Evolutionary conservation across 53 echinoderm and acorn worm genomes (phyloP).

Genomic region (Stichopus horrens): DNA sequence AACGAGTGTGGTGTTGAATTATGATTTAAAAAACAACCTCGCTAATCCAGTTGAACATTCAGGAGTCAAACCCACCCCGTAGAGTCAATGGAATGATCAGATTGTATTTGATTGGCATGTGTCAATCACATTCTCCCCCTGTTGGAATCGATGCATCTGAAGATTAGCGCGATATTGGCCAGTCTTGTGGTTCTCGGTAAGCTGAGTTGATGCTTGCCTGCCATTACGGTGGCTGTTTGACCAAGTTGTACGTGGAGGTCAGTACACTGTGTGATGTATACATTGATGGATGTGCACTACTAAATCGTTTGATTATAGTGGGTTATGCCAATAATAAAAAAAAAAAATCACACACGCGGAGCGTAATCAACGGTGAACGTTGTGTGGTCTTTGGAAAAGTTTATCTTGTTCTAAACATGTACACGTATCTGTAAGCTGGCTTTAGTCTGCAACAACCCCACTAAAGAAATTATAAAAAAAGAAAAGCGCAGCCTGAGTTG

Average conservation of each 20-base stretch:
- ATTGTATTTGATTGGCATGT: conserved; percentile 22
- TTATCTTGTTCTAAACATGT: not conserved
- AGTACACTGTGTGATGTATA: not conserved
- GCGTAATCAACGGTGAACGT: conserved; percentile 15
- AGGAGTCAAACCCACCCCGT: not conserved
- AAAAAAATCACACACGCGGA: not conserved
- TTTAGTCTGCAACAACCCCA: not conserved
- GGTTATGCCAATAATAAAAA: conserved; percentile 9
- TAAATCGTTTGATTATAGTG: not conserved
- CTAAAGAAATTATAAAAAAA: too few species aligned
- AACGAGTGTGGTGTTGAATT: not conserved
- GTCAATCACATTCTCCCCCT: conserved; percentile 29
- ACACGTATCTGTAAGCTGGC: not conserved
- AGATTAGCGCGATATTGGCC: conserved; percentile 16
- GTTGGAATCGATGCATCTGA: conserved; percentile 34
- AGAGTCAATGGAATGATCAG: conserved; percentile 32
- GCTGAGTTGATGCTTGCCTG: not conserved
- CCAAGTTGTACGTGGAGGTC: conserved; percentile 18
- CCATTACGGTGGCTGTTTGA: not conserved
- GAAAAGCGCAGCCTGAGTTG: too few species aligned
- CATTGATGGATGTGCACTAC: not conserved
- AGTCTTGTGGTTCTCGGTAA: conserved; percentile 11
- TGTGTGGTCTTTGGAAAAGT: conserved; percentile 30
- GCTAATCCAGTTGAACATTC: not conserved
- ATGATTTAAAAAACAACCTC: too few species aligned